Evolutionary conservation across 2,113 vertebrate species (phyloP), one percentile per base, ranked within the genome.

Genomic region (Glaucomys volans): DNA sequence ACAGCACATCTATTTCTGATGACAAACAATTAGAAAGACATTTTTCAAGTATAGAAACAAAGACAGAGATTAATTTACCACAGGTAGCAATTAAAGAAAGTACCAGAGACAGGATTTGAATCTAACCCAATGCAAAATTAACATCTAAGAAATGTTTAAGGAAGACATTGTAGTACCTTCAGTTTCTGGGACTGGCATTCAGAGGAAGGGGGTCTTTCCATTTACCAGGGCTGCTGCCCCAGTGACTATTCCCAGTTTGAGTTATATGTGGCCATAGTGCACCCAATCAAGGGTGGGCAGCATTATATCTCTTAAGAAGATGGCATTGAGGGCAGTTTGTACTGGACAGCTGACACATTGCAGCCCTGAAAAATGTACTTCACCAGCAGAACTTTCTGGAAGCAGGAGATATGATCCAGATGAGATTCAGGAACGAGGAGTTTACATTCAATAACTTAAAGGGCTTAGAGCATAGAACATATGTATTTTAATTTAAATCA

Each of bases 221-320:
- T 40, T 42, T 47, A 9, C 12, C 2, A n/a, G 44, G 4, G 0
- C 35, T 32, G 9, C 30, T 10, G 0, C 1, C 18, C 35, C 44
- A 10, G 4, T 28, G 17, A 35, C 12, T 42, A 1, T 9, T 72
- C 13, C 3, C 22, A 37, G 26, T 3, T 1, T 4, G 32, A 16
- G 9, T 89, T n/a, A 57, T 16, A 8, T 8, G 2, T 44, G 6
- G 4, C 2, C 30, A 14, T 13, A 42, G 0, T 0, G 1, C 4
- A n/a, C 24, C 30, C 57, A 66, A 17, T 2, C 24, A 40, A 37
- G 5, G 8, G 14, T 50, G 10, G 0, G 14, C 16, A 40, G 5
- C 59, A 26, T 13, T 7, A 1, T 47, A 13, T 18, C 5, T 87
- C 62, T n/a, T 42, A 8, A 54, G 37, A 47, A 76, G 66, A 28